Evolutionary conservation across 2,888 invertebrate genomes (phyloP), one percentile per base, ranked within the genome.

Genomic region (Dryobotodes eremita): DNA sequence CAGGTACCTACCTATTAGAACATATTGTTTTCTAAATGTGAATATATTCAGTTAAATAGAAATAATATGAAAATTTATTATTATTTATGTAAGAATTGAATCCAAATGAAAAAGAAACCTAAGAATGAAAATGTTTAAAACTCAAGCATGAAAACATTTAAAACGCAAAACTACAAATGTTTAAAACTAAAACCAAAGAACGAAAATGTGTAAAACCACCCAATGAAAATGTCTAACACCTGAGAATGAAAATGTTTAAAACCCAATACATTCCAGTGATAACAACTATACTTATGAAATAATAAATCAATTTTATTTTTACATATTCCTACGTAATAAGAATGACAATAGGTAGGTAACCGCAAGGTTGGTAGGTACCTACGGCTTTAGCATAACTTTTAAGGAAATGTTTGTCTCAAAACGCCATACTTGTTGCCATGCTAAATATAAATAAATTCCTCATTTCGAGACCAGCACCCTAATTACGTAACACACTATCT

Each of bases 381-480:
- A 31, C 15, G 3, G n/a, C 2, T 50, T 13, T n/a, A 42, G 20
- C 15, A 36, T 48, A 48, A n/a, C 13, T 55, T 26, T n/a, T 13
- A 23, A 72, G 65, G 50, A 65, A 74, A 79, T 4, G 26, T 46
- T 73, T 74, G 53, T 7, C 36, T 23, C 15, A 46, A 42, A 75
- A 55, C 4, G 26, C 48, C 6, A n/a, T 2, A n/a, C 7, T 50
- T 57, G 68, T 77, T 69, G 48, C 77, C 2, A 82, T 57, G 55
- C 42, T 46, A 55, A 48, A 55, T 55, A 66, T 80, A 36, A 61
- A 26, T 77, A 55, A 66, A 23, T 50, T 1, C 13, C 11, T 46
- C 5, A 26, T 46, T 53, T 36, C 2, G 26, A 50, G 2, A 36
- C 48, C 13, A 78, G 10, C n/a, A n/a, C n/a, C n/a, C n/a, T n/a